These are phyloP conservation scores for Leptobrachium ailaonicum DNA, from an alignment of 2,113 vertebrate species.

Conservation along the genomic window DNA sequence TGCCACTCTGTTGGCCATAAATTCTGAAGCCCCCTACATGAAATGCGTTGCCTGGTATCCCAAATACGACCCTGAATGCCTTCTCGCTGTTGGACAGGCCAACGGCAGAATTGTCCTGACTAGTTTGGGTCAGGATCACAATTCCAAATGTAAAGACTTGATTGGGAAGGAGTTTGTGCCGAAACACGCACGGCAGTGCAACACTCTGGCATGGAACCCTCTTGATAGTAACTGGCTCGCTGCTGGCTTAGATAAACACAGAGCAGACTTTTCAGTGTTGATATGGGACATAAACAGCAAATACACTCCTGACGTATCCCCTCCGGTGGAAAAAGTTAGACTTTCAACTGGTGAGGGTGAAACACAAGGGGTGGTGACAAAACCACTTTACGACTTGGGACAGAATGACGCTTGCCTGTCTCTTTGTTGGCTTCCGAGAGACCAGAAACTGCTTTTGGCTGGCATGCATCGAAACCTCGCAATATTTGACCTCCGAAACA, in stretches of 20 bases:
- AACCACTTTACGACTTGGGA: constrained; percentile 90
- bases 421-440: constrained; percentile 95
- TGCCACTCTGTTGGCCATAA: constrained; percentile 89
- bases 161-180: constrained; percentile 97
- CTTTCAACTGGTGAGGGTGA: constrained; percentile 83
- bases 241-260: constrained; percentile 92
- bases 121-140: constrained; percentile 92
- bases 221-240: constrained; percentile 92
- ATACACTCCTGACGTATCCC: constrained; percentile 79
- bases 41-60: constrained; percentile 99
- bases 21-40: constrained; percentile 96
- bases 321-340: constrained; percentile 85
- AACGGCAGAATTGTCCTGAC: constrained; percentile 96
- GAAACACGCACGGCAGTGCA: constrained; percentile 95
- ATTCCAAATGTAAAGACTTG: constrained; percentile 90
- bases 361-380: constrained; percentile 85
- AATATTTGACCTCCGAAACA: constrained; percentile 95
- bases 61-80: constrained; percentile 91
- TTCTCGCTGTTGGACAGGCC: constrained; percentile 93
- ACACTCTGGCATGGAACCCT: constrained; percentile 95
- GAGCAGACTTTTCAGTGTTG: constrained; percentile 93
- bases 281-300: constrained; percentile 98
- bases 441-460: constrained; percentile 91
- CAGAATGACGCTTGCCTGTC: constrained; percentile 97
- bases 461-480: constrained; percentile 97